phyloP scores from a whole-genome alignment of 92 coral and sea anemone species.

The Montipora capitata region DNA sequence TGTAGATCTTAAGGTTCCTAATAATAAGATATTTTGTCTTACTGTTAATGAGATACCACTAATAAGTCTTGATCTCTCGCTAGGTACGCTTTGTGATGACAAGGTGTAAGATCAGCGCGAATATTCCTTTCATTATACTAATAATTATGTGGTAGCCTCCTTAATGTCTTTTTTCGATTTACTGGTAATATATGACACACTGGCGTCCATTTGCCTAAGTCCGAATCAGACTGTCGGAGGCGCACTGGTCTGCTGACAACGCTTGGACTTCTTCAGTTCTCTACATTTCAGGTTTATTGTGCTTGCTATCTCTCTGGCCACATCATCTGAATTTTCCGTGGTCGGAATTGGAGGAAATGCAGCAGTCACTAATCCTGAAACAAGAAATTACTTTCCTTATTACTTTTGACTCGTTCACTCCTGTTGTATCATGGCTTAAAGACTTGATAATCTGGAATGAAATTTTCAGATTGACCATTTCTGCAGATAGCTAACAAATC shows the following conservation, averaged over 20 bases:
- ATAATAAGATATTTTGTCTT: no score
- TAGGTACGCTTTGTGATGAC: no score
- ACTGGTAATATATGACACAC: neutral
- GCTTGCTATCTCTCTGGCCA: conserved; percentile 16
- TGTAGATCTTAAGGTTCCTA: no score
- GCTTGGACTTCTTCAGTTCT: conserved; percentile 14
- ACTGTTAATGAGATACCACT: no score
- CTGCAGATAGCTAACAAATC: neutral
- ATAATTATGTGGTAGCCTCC: neutral
- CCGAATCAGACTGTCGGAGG: conserved; percentile 6
- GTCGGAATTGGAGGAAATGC: conserved; percentile 22
- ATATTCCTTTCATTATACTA: no score
- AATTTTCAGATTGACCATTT: neutral
- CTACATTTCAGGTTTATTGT: conserved; percentile 20
- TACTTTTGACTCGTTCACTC: neutral
- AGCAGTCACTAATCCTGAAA: conserved; percentile 12
- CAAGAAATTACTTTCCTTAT: conserved; percentile 7
- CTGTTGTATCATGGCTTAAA: conserved; percentile 2
- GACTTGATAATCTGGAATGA: neutral
- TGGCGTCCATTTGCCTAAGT: neutral
- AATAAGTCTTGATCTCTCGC: no score
- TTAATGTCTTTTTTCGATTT: neutral
- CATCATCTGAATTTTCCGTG: neutral
- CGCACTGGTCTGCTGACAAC: neutral
- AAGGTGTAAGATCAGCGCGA: no score